A percentile compares a stretch with the other conserved stretches of the same genome.
phyloP scores from a whole-genome alignment of 2,888 invertebrate genomes.

The Tachina lurida region DNA sequence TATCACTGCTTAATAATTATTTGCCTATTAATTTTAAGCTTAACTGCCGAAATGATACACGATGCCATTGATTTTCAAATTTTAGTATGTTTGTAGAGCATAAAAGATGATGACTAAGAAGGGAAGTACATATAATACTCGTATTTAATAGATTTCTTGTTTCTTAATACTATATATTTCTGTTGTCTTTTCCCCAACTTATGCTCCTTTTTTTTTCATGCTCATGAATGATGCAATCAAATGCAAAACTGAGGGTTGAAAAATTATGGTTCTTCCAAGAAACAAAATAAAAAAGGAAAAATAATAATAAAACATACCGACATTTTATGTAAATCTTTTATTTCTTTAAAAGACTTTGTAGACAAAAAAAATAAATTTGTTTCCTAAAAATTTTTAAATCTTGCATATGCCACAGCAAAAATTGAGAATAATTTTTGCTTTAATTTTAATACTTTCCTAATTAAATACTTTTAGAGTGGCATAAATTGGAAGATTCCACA shows the following conservation, averaged over 20 bases:
- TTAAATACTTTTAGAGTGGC: too few species aligned
- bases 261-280: conserved; percentile 42
- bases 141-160: conserved; percentile 66
- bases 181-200: conserved; percentile 8
- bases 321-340: conserved; percentile 19
- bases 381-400: conserved; percentile 28
- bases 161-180: conserved; percentile 49
- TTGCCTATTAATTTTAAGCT: conserved; percentile 71
- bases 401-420: conserved; percentile 76
- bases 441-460: not conserved
- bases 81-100: conserved; percentile 68
- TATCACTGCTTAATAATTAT: conserved; percentile 69
- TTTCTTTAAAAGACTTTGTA: conserved; percentile 35
- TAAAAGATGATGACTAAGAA: conserved; percentile 71
- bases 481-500: too few species aligned
- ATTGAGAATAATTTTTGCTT: conserved; percentile 5
- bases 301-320: not conserved
- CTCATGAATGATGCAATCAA: conserved; percentile 69
- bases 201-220: conserved; percentile 18
- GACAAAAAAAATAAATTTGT: conserved; percentile 39
- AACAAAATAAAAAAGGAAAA: not conserved
- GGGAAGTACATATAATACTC: conserved; percentile 37
- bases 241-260: conserved; percentile 63
- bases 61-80: conserved; percentile 68
- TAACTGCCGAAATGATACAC: conserved; percentile 51